Evolutionary conservation across 2,888 invertebrate species (phyloP).

Genomic region (Stenodera caucasica): DNA sequence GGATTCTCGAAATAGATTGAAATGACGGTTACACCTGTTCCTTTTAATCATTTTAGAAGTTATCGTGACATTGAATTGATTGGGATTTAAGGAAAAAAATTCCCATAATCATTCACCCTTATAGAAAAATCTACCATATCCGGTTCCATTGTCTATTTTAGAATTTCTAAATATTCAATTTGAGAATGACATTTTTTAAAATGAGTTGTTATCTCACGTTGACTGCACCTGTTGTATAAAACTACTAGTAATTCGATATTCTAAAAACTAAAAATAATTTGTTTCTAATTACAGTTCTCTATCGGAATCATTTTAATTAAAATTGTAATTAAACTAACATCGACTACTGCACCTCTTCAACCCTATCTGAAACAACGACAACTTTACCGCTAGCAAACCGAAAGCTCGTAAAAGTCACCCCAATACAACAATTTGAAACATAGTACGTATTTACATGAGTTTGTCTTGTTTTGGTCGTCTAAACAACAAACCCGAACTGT

Average conservation of each 20-base stretch:
- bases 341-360: neutral
- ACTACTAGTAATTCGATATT: no score
- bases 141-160: neutral
- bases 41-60: neutral
- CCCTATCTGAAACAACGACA: neutral
- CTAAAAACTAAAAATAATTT: no score
- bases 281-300: no score
- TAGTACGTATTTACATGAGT: neutral
- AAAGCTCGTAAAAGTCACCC: conserved; percentile 3
- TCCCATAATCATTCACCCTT: neutral
- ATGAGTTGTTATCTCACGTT: conserved; percentile 15
- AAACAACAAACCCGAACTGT: neutral
- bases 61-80: neutral
- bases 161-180: neutral
- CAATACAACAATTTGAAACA: neutral
- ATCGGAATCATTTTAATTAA: neutral
- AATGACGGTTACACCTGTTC: neutral
- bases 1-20: neutral
- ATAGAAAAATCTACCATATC: neutral
- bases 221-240: conserved; percentile 20
- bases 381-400: neutral
- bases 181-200: neutral
- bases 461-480: conserved; percentile 2
- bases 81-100: neutral
- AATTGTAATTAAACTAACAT: conserved; percentile 5